phyloP scores from a whole-genome alignment of 1,140 invertebrate species.

The Hypothenemus hampei region DNA sequence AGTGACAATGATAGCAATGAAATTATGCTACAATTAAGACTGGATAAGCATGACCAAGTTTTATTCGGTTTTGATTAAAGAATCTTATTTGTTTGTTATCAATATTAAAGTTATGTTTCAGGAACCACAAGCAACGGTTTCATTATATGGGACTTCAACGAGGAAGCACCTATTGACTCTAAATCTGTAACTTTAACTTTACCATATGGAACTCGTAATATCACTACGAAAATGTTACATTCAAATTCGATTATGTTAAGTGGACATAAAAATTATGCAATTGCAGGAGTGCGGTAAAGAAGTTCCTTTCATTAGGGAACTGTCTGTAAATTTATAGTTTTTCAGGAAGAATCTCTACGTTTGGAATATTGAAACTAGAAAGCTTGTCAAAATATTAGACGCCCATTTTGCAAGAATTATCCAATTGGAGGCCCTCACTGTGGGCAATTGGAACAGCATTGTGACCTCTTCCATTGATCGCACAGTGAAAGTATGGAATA shows the following conservation, averaged over 20 bases:
- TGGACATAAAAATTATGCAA: constrained; percentile 83
- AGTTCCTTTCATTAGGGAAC: not conserved
- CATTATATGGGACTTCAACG: constrained; percentile 64
- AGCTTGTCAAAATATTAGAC: constrained; percentile 87
- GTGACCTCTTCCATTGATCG: constrained; percentile 96
- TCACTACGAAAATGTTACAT: constrained; percentile 80
- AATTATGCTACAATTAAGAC: constrained; percentile 73
- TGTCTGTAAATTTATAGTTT: constrained; percentile 31
- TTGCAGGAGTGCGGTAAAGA: constrained; percentile 72
- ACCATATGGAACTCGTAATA: constrained; percentile 88
- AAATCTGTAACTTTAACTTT: constrained; percentile 67
- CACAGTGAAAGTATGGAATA: constrained; percentile 98
- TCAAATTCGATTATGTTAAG: constrained; percentile 91
- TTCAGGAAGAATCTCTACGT: constrained; percentile 90
- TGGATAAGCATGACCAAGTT: constrained; percentile 74
- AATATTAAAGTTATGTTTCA: constrained; percentile 31
- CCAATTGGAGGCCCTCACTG: constrained; percentile 77
- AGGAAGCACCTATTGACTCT: constrained; percentile 39
- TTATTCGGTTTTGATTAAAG: constrained; percentile 58
- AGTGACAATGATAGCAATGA: constrained; percentile 65
- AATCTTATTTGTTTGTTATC: not conserved
- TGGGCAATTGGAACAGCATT: constrained; percentile 89
- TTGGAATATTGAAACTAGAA: constrained; percentile 74
- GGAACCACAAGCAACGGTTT: constrained; percentile 79
- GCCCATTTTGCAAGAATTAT: constrained; percentile 97